Evolutionary conservation across 2,888 invertebrate genomes (phyloP), one percentile per base, ranked within the genome.

Genomic region (Parthenolecanium corni): DNA sequence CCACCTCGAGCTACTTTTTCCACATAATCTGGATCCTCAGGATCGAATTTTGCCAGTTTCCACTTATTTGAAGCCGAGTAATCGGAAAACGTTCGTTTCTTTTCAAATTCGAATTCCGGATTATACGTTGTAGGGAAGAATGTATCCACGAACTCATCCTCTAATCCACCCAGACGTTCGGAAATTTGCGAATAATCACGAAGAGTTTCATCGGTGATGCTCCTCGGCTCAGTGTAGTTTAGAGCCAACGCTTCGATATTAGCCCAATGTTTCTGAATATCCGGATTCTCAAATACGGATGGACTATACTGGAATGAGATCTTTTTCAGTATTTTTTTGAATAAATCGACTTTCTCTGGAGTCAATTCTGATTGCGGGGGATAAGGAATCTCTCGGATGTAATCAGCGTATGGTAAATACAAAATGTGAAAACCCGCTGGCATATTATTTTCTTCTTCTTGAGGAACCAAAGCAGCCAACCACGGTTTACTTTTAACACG

Each of bases 241-340:
- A 66, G 25, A 21, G 65, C 65, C 31, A 66, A 24, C 14, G 66
- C 61, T 56, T 66, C 66, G 1, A 66, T 38, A 51, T 63, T 65
- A 14, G 63, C 64, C 66, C 66, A 66, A 36, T 65, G 65, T n/a
- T 16, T 58, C 23, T 62, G 62, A 31, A 66, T 31, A 63, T 66
- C 65, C 1, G 66, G 66, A 49, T 66, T 66, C 20, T 56, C 49
- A 1, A 66, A 64, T 20, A 54, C 18, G 24, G 47, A 11, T 14
- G 65, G 62, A 36, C 16, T 42, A 21, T 65, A 64, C 16, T 62
- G 38, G 3, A 65, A 25, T 1, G 53, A 16, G 49, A 65, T 20
- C n/a, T 64, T 65, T 40, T 64, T 61, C 25, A 65, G 46, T 11
- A 66, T 52, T 5, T 14, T 3, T 38, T 53, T 61, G 14, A 42